Conservation (phyloP, 2,113 vertebrate genomes). For the Tringa solitaria region DNA sequence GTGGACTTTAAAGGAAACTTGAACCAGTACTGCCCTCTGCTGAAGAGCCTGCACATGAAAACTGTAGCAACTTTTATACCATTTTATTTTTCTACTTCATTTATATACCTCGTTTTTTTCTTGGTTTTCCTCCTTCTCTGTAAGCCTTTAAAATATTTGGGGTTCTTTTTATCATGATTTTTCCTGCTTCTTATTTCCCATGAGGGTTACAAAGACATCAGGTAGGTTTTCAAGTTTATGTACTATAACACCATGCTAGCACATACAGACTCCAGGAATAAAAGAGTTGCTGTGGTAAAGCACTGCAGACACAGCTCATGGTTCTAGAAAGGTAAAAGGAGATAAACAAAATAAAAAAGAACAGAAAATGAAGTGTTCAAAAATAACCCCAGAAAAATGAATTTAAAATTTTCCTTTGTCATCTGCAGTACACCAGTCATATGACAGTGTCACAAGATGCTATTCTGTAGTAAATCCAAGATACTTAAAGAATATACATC, state of each 20-base stretch:
- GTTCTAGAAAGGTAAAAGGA: background rate
- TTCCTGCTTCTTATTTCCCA: background rate
- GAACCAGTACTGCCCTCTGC: conserved; percentile 38
- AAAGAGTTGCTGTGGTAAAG: background rate
- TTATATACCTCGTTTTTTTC: rapidly evolving
- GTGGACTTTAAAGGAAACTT: background rate
- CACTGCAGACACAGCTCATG: background rate
- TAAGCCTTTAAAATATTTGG: background rate
- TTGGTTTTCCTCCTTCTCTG: background rate
- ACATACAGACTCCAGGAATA: background rate
- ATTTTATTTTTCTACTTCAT: background rate
- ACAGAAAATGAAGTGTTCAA: background rate
- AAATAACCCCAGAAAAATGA: background rate
- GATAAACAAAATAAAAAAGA: background rate
- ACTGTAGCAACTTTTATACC: rapidly evolving
- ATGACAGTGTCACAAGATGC: rapidly evolving
- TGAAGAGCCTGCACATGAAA: background rate
- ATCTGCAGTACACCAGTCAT: background rate
- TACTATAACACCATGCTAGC: background rate
- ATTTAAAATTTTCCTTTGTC: background rate
- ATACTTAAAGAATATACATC: background rate
- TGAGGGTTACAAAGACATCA: background rate
- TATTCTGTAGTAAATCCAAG: background rate
- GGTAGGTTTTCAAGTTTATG: background rate
- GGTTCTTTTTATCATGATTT: background rate